These are phyloP conservation scores for Limnephilus rhombicus DNA, from an alignment of 2,888 invertebrate species.

Conservation along the genomic window DNA sequence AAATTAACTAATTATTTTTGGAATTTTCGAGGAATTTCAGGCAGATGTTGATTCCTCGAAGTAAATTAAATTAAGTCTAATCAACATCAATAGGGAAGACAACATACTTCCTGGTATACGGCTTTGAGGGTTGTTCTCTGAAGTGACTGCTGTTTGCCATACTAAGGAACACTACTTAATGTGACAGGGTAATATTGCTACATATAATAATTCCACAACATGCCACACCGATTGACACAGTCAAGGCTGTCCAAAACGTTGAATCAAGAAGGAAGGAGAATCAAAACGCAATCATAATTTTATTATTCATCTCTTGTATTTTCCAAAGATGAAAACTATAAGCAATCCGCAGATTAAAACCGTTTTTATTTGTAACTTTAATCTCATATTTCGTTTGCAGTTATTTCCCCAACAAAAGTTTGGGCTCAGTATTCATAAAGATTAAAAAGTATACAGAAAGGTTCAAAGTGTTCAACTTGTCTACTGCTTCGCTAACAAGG, in stretches of 20 bases:
- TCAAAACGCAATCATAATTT: too few relatives aligned
- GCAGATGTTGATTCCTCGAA: not conserved
- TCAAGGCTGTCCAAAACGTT: not conserved
- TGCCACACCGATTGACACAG: not conserved
- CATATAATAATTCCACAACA: not conserved
- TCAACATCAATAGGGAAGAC: not conserved
- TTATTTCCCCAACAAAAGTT: too few relatives aligned
- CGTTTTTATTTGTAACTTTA: too few relatives aligned
- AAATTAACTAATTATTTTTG: not conserved
- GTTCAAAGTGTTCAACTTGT: not conserved
- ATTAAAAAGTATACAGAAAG: too few relatives aligned
- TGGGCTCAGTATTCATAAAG: too few relatives aligned
- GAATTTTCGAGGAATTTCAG: not conserved
- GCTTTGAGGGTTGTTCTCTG: not conserved
- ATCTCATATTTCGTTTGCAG: too few relatives aligned
- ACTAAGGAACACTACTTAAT: not conserved
- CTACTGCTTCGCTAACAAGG: not conserved
- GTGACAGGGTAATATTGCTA: not conserved
- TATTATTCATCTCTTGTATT: too few relatives aligned
- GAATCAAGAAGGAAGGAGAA: not conserved
- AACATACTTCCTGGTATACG: not conserved
- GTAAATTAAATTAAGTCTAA: not conserved
- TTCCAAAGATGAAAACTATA: too few relatives aligned
- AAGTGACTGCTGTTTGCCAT: not conserved
- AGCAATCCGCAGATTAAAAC: too few relatives aligned